These are phyloP conservation scores for Eclectus roratus DNA, from an alignment of 2,113 vertebrate genomes.

Conservation along the genomic window DNA sequence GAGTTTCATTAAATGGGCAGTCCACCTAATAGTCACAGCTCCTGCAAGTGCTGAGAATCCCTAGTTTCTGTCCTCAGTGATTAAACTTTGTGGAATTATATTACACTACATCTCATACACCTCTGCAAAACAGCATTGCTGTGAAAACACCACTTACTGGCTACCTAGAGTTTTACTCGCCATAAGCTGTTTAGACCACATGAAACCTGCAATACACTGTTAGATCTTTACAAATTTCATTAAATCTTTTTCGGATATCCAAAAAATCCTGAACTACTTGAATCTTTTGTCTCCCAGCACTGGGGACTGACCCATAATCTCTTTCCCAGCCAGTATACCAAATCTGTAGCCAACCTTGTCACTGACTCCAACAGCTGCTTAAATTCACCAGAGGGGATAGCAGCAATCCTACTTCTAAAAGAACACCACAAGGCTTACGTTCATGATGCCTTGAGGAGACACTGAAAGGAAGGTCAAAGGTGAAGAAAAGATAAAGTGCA, in stretches of 20 bases:
- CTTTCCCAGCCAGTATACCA: conserved; percentile 92
- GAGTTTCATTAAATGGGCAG: neutral
- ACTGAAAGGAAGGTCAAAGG: conserved; percentile 92
- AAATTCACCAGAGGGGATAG: conserved; percentile 86
- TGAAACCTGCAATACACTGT: conserved; percentile 78
- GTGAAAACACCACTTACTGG: conserved; percentile 69
- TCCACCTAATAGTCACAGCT: neutral
- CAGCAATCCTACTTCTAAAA: conserved; percentile 90
- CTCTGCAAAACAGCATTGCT: conserved; percentile 47
- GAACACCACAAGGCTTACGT: conserved; percentile 90
- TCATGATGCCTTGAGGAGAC: conserved; percentile 85
- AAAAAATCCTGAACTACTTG: conserved; percentile 86
- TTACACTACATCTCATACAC: neutral
- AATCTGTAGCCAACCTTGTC: conserved; percentile 90
- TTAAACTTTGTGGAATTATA: conserved; percentile 48
- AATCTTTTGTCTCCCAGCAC: conserved; percentile 86
- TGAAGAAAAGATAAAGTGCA: conserved; percentile 94
- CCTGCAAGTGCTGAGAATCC: neutral
- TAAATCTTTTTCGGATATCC: conserved; percentile 91
- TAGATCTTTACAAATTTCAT: conserved; percentile 90
- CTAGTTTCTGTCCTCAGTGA: neutral
- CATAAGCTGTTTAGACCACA: conserved; percentile 80
- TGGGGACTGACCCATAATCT: conserved; percentile 89
- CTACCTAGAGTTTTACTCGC: conserved; percentile 71
- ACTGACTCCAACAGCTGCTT: conserved; percentile 89